Percentiles rank a stretch among this genome's conserved stretches.
Conservation (phyloP, 2,888 invertebrate genomes). For the Eilema depressum region DNA sequence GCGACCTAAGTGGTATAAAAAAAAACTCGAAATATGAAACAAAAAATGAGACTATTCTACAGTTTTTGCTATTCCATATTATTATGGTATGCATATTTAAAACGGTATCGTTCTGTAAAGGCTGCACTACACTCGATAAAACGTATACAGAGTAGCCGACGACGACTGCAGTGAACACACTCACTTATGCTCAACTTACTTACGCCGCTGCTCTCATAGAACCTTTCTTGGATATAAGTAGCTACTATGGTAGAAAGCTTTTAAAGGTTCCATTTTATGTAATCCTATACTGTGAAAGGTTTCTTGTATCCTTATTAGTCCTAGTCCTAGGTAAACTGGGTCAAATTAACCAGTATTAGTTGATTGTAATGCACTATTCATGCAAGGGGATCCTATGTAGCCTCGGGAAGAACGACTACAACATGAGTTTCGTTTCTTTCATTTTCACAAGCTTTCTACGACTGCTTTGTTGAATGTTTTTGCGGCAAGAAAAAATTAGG, state of each 20-base stretch:
- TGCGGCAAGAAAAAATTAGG: background rate
- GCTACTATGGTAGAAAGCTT: background rate
- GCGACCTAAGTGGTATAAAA: no score
- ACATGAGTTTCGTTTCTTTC: background rate
- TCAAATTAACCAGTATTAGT: no score
- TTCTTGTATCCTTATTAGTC: background rate
- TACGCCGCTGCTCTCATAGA: background rate
- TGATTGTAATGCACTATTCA: background rate
- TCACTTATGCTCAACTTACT: slow-evolving; percentile 11
- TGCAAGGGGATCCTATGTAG: no score
- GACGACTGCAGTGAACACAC: slow-evolving; percentile 12
- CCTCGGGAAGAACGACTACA: background rate
- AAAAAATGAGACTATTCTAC: background rate
- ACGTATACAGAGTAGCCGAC: slow-evolving; percentile 2
- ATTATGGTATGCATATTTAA: background rate
- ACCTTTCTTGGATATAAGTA: background rate
- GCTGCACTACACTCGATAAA: slow-evolving; percentile 8
- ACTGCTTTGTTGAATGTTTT: background rate
- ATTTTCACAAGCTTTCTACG: no score
- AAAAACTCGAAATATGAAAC: background rate
- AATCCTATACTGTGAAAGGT: background rate
- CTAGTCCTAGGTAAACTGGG: background rate
- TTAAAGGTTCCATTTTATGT: background rate
- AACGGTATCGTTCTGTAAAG: background rate
- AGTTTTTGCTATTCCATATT: background rate